These are phyloP conservation scores for Gymnocephalus cernua DNA, from an alignment of 2,113 vertebrate species.

Conservation along the genomic window DNA sequence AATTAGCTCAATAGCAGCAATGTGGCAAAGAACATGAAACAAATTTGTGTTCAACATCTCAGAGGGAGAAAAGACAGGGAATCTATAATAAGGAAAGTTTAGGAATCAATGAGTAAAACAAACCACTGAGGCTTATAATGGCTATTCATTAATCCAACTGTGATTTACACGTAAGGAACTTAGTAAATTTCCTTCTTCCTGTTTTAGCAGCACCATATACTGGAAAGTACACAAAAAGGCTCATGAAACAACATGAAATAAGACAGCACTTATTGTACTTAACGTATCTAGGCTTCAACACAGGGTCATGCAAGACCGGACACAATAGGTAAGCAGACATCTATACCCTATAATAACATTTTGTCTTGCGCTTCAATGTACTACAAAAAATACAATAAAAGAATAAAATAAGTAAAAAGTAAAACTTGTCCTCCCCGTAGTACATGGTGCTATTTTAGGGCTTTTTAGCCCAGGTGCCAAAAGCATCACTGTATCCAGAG, in stretches of 20 bases:
- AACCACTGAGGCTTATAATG: background rate
- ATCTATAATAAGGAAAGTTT: background rate
- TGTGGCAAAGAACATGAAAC: background rate
- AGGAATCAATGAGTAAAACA: slow-evolving; percentile 17
- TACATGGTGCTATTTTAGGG: background rate
- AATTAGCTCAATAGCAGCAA: background rate
- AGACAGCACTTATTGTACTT: background rate
- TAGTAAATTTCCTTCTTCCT: background rate
- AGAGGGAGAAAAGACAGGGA: background rate
- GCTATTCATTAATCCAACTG: background rate
- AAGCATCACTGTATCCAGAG: slow-evolving; percentile 9
- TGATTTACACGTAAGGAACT: background rate
- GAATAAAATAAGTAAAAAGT: background rate
- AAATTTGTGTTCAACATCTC: background rate
- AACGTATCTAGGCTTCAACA: background rate
- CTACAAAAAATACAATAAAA: background rate
- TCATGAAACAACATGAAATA: background rate
- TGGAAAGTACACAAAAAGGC: background rate
- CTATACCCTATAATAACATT: background rate
- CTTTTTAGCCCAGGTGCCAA: slow-evolving; percentile 3
- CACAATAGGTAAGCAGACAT: background rate
- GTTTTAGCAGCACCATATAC: background rate
- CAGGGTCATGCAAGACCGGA: no score
- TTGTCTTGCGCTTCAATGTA: background rate
- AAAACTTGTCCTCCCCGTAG: background rate